Conservation (phyloP, 2,797 vertebrate species). For the Presbytis comata region DNA sequence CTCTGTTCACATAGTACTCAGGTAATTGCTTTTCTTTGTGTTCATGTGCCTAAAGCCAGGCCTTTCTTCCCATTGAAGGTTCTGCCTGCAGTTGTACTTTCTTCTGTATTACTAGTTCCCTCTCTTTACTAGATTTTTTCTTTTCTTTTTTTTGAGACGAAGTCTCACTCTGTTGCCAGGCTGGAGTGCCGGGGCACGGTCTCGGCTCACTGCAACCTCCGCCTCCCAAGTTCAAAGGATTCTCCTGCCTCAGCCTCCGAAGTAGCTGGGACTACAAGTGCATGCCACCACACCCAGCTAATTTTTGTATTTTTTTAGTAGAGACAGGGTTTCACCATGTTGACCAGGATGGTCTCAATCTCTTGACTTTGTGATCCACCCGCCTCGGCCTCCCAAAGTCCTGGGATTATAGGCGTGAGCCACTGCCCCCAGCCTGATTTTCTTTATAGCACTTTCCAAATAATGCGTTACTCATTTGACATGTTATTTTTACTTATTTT, state of each 20-base stretch:
- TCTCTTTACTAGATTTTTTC: not conserved
- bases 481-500: not conserved
- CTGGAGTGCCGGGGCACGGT: not conserved
- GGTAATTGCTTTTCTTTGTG: not conserved
- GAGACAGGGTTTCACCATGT: not conserved
- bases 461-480: not conserved
- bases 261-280: not conserved
- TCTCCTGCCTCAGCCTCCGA: not conserved
- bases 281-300: not conserved
- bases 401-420: not conserved
- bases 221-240: not conserved
- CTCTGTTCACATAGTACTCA: not conserved
- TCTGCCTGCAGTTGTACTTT: not conserved
- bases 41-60: not conserved
- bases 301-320: not conserved
- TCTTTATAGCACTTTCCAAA: not conserved
- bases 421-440: not conserved
- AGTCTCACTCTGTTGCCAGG: not conserved
- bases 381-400: not conserved
- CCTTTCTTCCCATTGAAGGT: not conserved
- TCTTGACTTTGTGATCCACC: not conserved
- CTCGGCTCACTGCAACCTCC: not conserved
- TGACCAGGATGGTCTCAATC: not conserved
- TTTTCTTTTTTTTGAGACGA: not conserved
- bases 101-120: not conserved